A percentile compares a stretch with the other conserved stretches of the same genome.
These are phyloP conservation scores for Zygothrica quintamaculata DNA, from an alignment of 2,888 invertebrate species.

Conservation along the genomic window DNA sequence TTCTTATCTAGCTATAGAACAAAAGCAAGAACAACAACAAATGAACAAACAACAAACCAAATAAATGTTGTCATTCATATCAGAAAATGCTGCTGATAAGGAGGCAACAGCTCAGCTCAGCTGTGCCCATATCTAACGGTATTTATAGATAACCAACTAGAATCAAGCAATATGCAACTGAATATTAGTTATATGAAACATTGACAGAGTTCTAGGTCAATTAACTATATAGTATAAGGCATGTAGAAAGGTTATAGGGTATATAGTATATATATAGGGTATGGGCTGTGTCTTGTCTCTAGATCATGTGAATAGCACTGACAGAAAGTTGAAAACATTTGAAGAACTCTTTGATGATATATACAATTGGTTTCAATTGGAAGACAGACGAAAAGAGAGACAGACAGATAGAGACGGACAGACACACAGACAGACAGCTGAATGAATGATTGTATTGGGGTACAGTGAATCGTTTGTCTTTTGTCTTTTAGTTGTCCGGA, in stretches of 20 bases:
- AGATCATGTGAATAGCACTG: too few species aligned
- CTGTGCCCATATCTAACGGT: neutral
- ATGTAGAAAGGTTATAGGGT: too few species aligned
- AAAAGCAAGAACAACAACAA: constrained; percentile 14
- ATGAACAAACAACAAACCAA: constrained; percentile 38
- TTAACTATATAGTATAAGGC: too few species aligned
- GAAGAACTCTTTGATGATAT: constrained; percentile 32
- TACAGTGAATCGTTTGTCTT: constrained; percentile 33
- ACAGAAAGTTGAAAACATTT: constrained; percentile 35
- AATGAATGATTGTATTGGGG: too few species aligned
- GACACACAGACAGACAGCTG: too few species aligned
- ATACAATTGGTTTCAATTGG: constrained; percentile 75
- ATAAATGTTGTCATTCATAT: constrained; percentile 64
- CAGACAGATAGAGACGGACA: too few species aligned
- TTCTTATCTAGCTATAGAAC: constrained; percentile 53
- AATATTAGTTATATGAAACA: neutral
- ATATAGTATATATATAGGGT: too few species aligned
- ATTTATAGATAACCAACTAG: constrained; percentile 13
- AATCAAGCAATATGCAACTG: neutral
- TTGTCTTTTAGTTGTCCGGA: constrained; percentile 37
- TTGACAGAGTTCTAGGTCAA: constrained; percentile 45
- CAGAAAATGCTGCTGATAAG: constrained; percentile 51
- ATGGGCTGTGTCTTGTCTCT: too few species aligned
- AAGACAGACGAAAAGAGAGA: constrained; percentile 14
- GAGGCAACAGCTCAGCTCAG: constrained; percentile 13